Percentiles rank a stretch among this genome's conserved stretches.
Evolutionary conservation across 2,888 invertebrate genomes (phyloP).

Genomic region (Vesta saturnalis): DNA sequence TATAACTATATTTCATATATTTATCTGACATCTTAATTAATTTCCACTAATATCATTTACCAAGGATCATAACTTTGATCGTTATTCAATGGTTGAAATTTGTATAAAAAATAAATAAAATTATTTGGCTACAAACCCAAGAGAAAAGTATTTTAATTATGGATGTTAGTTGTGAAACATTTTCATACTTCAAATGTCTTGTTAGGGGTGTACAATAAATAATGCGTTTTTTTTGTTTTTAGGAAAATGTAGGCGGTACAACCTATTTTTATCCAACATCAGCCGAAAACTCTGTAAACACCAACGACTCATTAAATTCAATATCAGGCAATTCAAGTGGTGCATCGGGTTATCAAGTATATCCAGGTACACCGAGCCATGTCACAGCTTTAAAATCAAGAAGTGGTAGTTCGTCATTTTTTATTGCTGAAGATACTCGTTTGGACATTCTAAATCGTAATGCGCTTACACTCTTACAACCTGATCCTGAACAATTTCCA

Average conservation of each 20-base stretch:
- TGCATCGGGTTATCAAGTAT: conserved; percentile 67
- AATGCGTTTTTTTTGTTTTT: conserved; percentile 50
- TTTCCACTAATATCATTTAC: no score
- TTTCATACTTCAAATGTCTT: no score
- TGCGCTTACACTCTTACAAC: conserved; percentile 76
- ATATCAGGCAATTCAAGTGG: conserved; percentile 56
- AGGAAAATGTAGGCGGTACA: conserved; percentile 94
- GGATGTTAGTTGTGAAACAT: no score
- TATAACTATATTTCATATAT: no score
- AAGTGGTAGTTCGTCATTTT: conserved; percentile 73
- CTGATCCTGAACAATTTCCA: conserved; percentile 73
- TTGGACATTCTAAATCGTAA: conserved; percentile 81
- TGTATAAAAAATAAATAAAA: no score
- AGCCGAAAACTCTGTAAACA: conserved; percentile 61
- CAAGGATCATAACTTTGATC: no score
- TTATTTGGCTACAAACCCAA: no score
- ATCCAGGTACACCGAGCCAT: conserved; percentile 72
- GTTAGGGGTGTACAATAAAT: no score
- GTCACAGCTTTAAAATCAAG: conserved; percentile 66
- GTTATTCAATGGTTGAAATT: no score
- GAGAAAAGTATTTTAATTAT: no score
- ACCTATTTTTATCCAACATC: conserved; percentile 89
- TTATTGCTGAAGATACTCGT: conserved; percentile 85
- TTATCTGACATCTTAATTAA: no score
- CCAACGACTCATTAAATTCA: conserved; percentile 58